Percentiles rank a stretch among this genome's conserved stretches.
Evolutionary conservation across 2,888 invertebrate species (phyloP).

Genomic region (Synergus itoensis): DNA sequence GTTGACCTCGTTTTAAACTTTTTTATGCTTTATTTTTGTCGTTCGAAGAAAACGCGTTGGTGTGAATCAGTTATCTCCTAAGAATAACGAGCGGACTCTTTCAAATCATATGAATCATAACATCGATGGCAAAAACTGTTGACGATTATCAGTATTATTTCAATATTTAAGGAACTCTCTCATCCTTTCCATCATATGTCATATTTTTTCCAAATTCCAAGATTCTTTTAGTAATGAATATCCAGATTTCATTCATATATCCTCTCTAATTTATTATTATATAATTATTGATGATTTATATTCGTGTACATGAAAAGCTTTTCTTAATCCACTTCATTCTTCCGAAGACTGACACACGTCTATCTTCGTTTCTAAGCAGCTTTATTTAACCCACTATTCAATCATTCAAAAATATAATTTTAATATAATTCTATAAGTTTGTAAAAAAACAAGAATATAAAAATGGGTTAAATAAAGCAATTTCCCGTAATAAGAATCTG

Average conservation of each 20-base stretch:
- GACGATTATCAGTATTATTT: slow-evolving; percentile 40
- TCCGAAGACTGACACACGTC: background rate
- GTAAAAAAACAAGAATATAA: background rate
- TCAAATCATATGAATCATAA: slow-evolving; percentile 54
- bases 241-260: slow-evolving; percentile 8
- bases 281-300: slow-evolving; percentile 26
- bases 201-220: background rate
- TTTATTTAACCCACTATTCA: background rate
- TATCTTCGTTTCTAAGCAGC: background rate
- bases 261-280: background rate
- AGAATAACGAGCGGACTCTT: slow-evolving; percentile 60
- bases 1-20: slow-evolving; percentile 41
- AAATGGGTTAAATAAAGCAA: slow-evolving; percentile 15
- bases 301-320: background rate
- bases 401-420: background rate
- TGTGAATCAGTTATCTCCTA: slow-evolving; percentile 58
- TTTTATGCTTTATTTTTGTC: slow-evolving; percentile 47
- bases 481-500: slow-evolving; percentile 36
- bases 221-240: background rate
- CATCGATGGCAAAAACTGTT: slow-evolving; percentile 45
- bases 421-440: background rate
- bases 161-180: slow-evolving; percentile 2
- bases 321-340: background rate
- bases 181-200: slow-evolving; percentile 11
- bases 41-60: slow-evolving; percentile 46